These are phyloP conservation scores for Noctua janthina DNA, from an alignment of 2,888 invertebrate species.

Conservation along the genomic window DNA sequence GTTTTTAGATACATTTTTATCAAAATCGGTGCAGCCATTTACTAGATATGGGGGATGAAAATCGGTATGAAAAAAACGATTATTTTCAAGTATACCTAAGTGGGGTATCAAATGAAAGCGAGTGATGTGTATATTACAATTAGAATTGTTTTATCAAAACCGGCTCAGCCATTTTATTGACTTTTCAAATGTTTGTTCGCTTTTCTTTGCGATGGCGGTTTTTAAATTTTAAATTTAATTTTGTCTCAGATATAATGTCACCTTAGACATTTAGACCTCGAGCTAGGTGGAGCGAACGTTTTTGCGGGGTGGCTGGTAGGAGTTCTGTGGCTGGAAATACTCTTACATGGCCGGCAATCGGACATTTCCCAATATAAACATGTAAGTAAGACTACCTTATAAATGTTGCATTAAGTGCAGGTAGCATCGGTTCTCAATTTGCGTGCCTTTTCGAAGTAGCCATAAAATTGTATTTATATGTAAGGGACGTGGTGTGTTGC, in stretches of 20 bases:
- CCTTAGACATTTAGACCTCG: background rate
- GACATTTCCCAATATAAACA: constrained; percentile 8
- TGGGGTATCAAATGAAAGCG: no score
- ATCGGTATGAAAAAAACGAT: no score
- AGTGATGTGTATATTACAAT: no score
- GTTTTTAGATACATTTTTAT: no score
- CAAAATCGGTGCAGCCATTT: no score
- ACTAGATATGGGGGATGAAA: no score
- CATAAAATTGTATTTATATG: constrained; percentile 41
- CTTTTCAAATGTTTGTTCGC: no score
- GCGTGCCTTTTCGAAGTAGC: constrained; percentile 27
- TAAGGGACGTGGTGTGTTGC: background rate
- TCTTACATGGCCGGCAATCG: background rate
- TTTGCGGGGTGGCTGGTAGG: background rate
- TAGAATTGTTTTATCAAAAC: no score
- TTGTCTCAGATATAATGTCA: background rate
- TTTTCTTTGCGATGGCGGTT: no score
- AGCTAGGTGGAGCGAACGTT: background rate
- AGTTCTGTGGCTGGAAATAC: background rate
- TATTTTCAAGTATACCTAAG: no score
- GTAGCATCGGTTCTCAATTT: constrained; percentile 42
- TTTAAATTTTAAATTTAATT: no score
- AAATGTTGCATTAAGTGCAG: constrained; percentile 40
- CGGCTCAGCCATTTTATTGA: no score
- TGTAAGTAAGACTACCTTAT: constrained; percentile 16